Evolutionary conservation across 1,140 invertebrate species (phyloP), one percentile per base, ranked within the genome.

Genomic region (Polypedilum pembai): DNA sequence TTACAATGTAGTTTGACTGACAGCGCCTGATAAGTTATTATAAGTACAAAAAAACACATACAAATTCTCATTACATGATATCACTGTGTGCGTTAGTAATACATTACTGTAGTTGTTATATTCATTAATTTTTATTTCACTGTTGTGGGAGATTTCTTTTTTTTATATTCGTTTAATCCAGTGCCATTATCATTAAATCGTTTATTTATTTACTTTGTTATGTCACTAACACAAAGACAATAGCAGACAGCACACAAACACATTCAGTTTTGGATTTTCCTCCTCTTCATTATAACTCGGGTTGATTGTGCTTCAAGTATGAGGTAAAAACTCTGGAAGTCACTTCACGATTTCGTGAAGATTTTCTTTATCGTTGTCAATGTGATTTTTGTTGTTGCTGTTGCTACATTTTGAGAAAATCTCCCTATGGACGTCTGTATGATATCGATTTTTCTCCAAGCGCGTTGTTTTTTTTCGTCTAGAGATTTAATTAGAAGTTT

Each of bases 121-220:
- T 56, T 56, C 45, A 56, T 56, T 56, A 56, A 56, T n/a, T 56
- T n/a, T 56, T 56, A 56, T 56, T 12, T 56, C n/a, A n/a, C 1
- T 56, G 45, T 56, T 56, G 45, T 56, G 45, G 45, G 45, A n/a
- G 45, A n/a, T n/a, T 56, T 56, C n/a, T 56, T 56, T n/a, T n/a
- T 56, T 56, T 56, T n/a, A 56, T 33, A 33, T 56, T 56, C n/a
- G 10, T n/a, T 56, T 56, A n/a, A 56, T 69, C 65, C 17, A 20
- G 15, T 69, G 65, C 65, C 17, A 69, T 69, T 69, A 69, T 69
- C 65, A 69, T 69, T 69, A 69, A 69, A 69, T 20, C 65, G 20
- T 69, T 69, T 69, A 69, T 69, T 69, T 69, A 69, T 21, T 69
- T 69, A 69, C 20, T 56, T 56, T n/a, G 10, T 56, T 45, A n/a